Base-by-base conservation (phyloP, 2,888 invertebrate species). In the Agrotis puta region DNA sequence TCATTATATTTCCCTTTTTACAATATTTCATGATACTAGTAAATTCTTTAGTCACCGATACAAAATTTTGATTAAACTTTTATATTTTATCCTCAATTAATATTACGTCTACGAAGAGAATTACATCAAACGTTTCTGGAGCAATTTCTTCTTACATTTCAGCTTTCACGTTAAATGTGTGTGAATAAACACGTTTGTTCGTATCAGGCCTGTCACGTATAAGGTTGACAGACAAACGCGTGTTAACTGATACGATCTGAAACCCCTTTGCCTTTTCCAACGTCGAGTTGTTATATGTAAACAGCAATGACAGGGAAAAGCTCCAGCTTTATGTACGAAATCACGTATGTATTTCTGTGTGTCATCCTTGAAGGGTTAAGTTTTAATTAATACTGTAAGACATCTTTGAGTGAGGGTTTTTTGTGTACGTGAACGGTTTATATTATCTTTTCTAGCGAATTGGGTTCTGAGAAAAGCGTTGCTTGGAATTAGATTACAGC, bases 161-260 rank as follows among this genome's bases (percentile, higher is more conserved):
- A 48, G n/a, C 45, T 62, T 53, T 65, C 71, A 69, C 33, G 27
- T 67, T 56, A 79, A 79, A 79, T 59, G 78, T 71, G 69, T 70
- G 47, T 61, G 68, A 81, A 67, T 54, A 71, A 78, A 82, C 58
- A 84, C 58, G 72, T 68, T 68, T 54, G 51, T 63, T 59, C 51
- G 53, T 79, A 79, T 79, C 62, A 70, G 54, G 63, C 57, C 43
- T 74, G 75, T 79, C 79, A 79, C 68, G 70, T 75, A 65, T 68
- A 65, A 66, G 79, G 74, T 66, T 79, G 83, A 77, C 80, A 77
- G 77, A 83, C 73, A 82, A 85, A 73, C 70, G 74, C 69, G 72
- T 76, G 74, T 76, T 68, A 73, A 71, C 69, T 77, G 80, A 83
- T 79, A 85, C 77, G 51, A 83, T 83, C 85, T 83, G 57, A 59